Evolutionary conservation across 2,113 vertebrate genomes (phyloP).

Genomic region (Muntiacus muntjak): DNA sequence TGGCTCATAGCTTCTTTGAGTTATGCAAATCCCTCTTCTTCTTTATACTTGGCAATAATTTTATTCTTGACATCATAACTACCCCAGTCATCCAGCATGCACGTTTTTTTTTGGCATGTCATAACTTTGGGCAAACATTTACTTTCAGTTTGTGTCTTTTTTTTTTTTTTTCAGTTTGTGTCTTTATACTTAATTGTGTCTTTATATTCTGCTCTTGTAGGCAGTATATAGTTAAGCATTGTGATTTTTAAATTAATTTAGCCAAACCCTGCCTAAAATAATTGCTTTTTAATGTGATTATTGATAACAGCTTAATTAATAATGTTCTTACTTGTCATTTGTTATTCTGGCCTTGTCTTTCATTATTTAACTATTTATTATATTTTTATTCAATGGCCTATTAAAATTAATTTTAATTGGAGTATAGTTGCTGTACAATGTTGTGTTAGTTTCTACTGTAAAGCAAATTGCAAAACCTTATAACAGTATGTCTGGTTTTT

Average conservation of each 20-base stretch:
- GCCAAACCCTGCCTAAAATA: not conserved
- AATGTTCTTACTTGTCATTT: not conserved
- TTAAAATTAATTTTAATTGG: not conserved
- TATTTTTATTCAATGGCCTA: not conserved
- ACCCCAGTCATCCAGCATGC: not conserved
- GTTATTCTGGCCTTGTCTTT: not conserved
- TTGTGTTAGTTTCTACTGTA: not conserved
- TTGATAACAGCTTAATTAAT: not conserved
- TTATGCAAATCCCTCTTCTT: not conserved
- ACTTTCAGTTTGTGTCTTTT: not conserved
- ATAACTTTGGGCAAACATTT: not conserved
- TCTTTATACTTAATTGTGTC: not conserved
- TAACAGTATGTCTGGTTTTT: not conserved
- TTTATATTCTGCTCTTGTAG: not conserved
- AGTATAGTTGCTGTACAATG: not conserved
- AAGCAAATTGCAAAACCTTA: not conserved
- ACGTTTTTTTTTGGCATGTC: not conserved
- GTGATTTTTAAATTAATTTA: not conserved
- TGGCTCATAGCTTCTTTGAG: not conserved
- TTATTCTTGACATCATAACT: not conserved
- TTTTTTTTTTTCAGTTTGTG: not conserved
- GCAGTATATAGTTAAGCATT: not conserved
- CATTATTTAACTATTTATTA: not conserved
- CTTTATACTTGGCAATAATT: not conserved
- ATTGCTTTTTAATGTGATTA: not conserved